These are phyloP conservation scores for Pachycephus smyrnensis DNA, from an alignment of 2,888 invertebrate genomes.

Conservation along the genomic window DNA sequence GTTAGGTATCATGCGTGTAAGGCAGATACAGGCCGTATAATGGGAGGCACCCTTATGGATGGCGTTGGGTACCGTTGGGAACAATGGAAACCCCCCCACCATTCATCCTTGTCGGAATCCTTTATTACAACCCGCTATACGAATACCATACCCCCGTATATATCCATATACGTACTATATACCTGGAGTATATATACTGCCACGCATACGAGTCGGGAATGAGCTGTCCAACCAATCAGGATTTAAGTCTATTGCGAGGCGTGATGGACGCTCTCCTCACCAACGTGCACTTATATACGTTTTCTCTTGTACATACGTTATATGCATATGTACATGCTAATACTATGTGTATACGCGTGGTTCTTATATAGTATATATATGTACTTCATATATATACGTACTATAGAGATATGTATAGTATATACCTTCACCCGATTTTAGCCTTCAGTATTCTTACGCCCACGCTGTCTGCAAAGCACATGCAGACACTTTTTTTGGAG, in stretches of 20 bases:
- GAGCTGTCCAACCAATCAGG: constrained; percentile 62
- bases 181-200: constrained; percentile 12
- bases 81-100: constrained; percentile 57
- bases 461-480: not conserved
- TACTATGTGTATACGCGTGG: not conserved
- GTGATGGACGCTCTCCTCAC: constrained; percentile 49
- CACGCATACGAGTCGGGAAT: constrained; percentile 40
- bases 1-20: constrained; percentile 29
- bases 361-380: not conserved
- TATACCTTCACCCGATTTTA: not conserved
- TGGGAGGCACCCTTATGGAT: constrained; percentile 62
- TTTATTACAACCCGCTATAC: constrained; percentile 57
- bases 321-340: not conserved
- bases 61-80: constrained; percentile 60
- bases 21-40: constrained; percentile 55
- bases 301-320: not conserved
- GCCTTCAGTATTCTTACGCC: not conserved
- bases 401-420: not conserved
- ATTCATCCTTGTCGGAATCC: constrained; percentile 64
- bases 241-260: constrained; percentile 58
- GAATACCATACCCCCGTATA: constrained; percentile 37
- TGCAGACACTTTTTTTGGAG: not conserved
- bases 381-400: not conserved
- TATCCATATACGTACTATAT: constrained; percentile 18
- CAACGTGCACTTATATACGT: constrained; percentile 16